Evolutionary conservation across 2,113 vertebrate species (phyloP).

Genomic region (Harpagus bidentatus): DNA sequence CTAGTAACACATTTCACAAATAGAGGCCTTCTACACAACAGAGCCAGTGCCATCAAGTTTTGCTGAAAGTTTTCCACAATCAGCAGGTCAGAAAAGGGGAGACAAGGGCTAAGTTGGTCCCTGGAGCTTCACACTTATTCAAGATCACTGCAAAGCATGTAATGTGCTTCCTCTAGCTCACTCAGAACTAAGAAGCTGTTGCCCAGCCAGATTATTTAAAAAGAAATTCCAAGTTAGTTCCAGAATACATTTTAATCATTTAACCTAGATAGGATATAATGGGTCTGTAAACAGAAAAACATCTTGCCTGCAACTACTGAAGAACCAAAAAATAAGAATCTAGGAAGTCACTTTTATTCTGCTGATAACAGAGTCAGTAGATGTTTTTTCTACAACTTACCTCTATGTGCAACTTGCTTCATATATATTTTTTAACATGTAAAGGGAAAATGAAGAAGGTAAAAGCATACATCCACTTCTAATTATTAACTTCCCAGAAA

Average conservation of each 20-base stretch:
- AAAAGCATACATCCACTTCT: not conserved
- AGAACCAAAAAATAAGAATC: not conserved
- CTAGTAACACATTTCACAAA: not conserved
- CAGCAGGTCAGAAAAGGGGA: not conserved
- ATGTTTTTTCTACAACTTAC: not conserved
- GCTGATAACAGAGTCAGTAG: not conserved
- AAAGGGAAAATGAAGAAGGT: not conserved
- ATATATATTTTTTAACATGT: not conserved
- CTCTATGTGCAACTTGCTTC: not conserved
- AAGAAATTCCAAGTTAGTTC: not conserved
- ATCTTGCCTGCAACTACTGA: not conserved
- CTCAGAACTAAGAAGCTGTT: not conserved
- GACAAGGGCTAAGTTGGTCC: fast-evolving
- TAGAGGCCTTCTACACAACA: not conserved
- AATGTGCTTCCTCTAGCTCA: not conserved
- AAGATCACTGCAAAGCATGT: not conserved
- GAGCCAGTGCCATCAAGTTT: not conserved
- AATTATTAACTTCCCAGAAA: not conserved
- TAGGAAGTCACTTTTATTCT: not conserved
- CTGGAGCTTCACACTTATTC: not conserved
- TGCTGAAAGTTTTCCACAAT: not conserved
- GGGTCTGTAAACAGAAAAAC: not conserved
- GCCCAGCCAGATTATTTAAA: not conserved
- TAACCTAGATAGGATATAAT: not conserved
- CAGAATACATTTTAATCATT: not conserved